Base-by-base conservation (phyloP, 2,888 invertebrate genomes). In the Amphipyra berbera region DNA sequence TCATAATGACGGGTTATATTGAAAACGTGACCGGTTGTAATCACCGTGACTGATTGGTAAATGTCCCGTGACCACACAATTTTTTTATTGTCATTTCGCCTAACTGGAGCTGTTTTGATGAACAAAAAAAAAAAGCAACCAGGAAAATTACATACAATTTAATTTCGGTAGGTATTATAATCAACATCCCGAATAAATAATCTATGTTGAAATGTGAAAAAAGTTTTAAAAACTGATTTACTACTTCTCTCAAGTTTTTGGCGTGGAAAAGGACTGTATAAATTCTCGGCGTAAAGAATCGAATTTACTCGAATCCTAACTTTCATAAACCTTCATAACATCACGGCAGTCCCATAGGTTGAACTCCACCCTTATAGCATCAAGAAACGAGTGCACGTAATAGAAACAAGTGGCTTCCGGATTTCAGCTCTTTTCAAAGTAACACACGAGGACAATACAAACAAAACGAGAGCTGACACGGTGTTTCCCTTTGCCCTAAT, bases 1-100 rank as follows among this genome's bases (percentile, higher is more conserved):
- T 58, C 77, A 73, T 82, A 86, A 84, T 84, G 78, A 78, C 71
- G 67, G 66, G 82, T 82, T 70, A 73, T 82, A 89, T 84, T 83
- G 74, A 84, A 84, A 78, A 89, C 90, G 90, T 92, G 91, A 90
- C 86, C 81, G 75, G 68, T 71, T 64, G 78, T 82, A 84, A 89
- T 85, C 69, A 83, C 85, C 87, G 84, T 86, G 70, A 78, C 89
- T 66, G 79, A 90, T 87, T 75, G 65, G 74, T 81, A 84, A 86
- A 88, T 85, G 82, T 86, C 82, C 84, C 83, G 68, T 81, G 84
- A 80, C 83, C 63, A 58, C 45, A 54, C 6, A 54, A 8, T 14
- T 64, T 64, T 58, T 58, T 56, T 48, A 21, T 42, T n/a, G n/a
- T 40, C 40, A 40, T 41, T 45, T 70, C 71, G 61, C 65, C 40